Evolutionary conservation across 2,797 vertebrate genomes (phyloP).

Genomic region (Coracias cyanogaster): DNA sequence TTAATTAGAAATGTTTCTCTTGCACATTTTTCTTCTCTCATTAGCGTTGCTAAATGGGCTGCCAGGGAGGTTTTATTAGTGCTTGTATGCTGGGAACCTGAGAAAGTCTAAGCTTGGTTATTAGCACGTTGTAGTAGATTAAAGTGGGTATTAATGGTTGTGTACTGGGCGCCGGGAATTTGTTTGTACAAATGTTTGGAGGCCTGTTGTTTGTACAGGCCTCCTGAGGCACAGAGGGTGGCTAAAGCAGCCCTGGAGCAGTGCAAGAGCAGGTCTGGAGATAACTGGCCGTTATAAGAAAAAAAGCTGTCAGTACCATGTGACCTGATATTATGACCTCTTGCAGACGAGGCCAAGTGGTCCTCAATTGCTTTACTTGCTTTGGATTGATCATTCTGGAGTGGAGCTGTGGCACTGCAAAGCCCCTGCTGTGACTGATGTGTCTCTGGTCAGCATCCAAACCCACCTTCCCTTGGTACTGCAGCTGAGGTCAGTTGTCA

Average conservation of each 20-base stretch:
- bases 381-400: neutral
- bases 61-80: neutral
- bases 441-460: neutral
- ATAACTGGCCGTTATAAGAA: too few species aligned
- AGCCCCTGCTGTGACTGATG: fast-evolving
- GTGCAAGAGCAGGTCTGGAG: neutral
- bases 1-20: neutral
- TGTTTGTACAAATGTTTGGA: too few species aligned
- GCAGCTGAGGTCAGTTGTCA: neutral
- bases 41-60: neutral
- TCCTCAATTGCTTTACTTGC: neutral
- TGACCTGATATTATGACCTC: neutral
- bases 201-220: neutral
- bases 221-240: neutral
- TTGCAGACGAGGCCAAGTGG: neutral
- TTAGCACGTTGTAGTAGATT: neutral
- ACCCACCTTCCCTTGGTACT: fast-evolving
- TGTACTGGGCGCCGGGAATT: neutral
- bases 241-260: neutral
- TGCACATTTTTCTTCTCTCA: neutral
- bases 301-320: neutral
- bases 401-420: neutral
- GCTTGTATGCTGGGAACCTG: neutral
- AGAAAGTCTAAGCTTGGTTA: neutral
- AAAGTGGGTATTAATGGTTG: neutral